Base-by-base conservation (phyloP, 2,888 invertebrate species). In the Pelosia muscerda region DNA sequence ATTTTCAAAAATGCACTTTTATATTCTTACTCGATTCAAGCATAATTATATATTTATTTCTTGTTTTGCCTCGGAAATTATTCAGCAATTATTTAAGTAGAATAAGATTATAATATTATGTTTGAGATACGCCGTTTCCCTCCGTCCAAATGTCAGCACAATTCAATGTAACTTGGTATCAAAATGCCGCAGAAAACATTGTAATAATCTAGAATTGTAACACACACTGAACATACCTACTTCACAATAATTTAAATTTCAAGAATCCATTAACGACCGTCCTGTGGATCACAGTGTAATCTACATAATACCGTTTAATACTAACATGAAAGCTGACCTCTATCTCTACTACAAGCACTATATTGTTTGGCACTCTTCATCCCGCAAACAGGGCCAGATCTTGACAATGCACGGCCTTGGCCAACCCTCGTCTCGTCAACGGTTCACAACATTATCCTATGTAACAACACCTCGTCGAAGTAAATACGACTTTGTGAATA, bases 341-440 rank as follows among this genome's bases (percentile, higher is more conserved):
- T 60, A 73, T 71, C 59, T 54, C 64, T 62, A 65, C 61, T 26
- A 65, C 42, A 69, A 62, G 62, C 57, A 55, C 38, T 69, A 60
- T 72, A 73, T 65, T 71, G 71, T 65, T 70, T 70, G 63, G 56
- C 25, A 64, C 72, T 69, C 71, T 74, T 76, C 75, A 78, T 74
- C 76, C 71, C 72, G 72, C 75, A 79, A 78, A 80, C 78, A 69
- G 77, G 75, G 81, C 86, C 88, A 89, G 88, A 86, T 89, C 86
- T 86, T 81, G 82, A 93, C 92, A 93, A 92, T 90, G 84, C 78
- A 74, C 85, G 94, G 84, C 94, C 94, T 94, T 94, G 94, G 90
- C 78, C 87, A 87, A 86, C 93, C 93, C 93, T 92, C 90, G 80
- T 78, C 84, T 84, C 80, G 54, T 73, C 78, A 73, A 63, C 78